Percentiles rank a stretch among this genome's conserved stretches.
Evolutionary conservation across 1,140 invertebrate species (phyloP).

Genomic region (Rhopalosiphum padi): DNA sequence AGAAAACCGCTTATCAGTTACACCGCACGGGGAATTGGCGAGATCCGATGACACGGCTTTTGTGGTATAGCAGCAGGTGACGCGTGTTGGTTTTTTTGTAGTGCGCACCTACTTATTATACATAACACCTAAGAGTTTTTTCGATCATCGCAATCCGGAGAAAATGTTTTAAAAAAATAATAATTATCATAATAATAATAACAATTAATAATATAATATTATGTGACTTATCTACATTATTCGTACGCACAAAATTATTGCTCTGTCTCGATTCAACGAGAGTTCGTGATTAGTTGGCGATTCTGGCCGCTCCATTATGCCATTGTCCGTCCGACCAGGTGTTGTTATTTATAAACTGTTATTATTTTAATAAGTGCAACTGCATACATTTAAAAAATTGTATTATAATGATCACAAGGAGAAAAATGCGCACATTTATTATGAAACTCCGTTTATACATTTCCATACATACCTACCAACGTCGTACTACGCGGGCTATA

Average conservation of each 20-base stretch:
- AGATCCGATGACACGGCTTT: constrained; percentile 11
- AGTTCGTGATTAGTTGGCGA: constrained; percentile 42
- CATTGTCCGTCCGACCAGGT: constrained; percentile 36
- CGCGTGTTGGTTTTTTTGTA: background rate
- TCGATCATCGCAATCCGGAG: background rate
- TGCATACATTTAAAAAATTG: background rate
- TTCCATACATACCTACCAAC: background rate
- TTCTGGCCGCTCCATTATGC: background rate
- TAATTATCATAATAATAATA: background rate
- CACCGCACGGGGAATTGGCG: background rate
- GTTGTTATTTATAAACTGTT: constrained; percentile 34
- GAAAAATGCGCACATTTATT: background rate
- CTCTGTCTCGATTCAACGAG: constrained; percentile 25
- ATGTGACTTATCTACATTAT: constrained; percentile 45
- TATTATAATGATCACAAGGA: background rate
- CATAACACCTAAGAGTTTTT: background rate
- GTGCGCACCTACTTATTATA: background rate
- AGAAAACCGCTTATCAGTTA: constrained; percentile 1
- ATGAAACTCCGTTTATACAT: background rate
- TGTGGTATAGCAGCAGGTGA: background rate
- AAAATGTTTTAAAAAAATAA: background rate
- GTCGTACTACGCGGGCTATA: background rate
- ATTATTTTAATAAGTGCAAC: constrained; percentile 20
- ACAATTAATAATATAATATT: background rate
- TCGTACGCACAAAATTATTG: constrained; percentile 6